Conservation (phyloP, 2,113 vertebrate genomes). For the Colossoma macropomum region DNA sequence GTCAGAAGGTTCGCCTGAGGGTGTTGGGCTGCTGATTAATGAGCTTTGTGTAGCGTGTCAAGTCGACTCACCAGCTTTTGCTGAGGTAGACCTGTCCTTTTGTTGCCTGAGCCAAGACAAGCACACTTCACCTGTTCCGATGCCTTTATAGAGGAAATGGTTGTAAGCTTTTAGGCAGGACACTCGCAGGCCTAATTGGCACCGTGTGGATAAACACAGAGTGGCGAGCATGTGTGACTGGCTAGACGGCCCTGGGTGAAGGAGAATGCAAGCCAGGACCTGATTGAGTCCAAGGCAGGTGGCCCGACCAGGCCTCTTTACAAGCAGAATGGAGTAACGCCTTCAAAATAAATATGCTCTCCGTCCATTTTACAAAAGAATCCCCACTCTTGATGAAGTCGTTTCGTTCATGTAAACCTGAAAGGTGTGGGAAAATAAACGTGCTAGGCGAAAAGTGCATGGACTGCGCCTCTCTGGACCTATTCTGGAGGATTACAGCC, state of each 20-base stretch:
- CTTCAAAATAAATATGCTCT: conserved; percentile 56
- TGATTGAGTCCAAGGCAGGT: conserved; percentile 31
- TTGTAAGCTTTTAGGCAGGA: conserved; percentile 34
- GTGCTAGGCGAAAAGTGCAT: conserved; percentile 1
- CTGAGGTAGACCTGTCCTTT: background rate
- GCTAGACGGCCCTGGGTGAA: conserved; percentile 16
- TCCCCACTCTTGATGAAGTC: background rate
- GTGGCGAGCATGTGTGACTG: background rate
- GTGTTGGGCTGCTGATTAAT: conserved; percentile 30
- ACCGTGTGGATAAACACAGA: conserved; percentile 41
- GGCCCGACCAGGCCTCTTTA: conserved; percentile 7
- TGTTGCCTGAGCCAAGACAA: conserved; percentile 50
- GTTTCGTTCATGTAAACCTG: conserved; percentile 48
- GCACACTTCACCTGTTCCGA: conserved; percentile 37
- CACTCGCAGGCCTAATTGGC: conserved; percentile 48
- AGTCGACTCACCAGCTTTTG: background rate
- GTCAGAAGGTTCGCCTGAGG: background rate
- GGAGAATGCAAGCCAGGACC: conserved; percentile 31
- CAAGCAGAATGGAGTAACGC: conserved; percentile 16
- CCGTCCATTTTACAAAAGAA: conserved; percentile 16
- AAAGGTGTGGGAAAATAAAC: conserved; percentile 62
- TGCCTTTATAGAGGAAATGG: conserved; percentile 25
- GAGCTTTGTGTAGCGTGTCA: background rate
- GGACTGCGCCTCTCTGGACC: background rate
- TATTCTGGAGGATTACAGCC: conserved; percentile 14